phyloP scores from a whole-genome alignment of 2,797 vertebrate genomes.

The Ibycter americanus region DNA sequence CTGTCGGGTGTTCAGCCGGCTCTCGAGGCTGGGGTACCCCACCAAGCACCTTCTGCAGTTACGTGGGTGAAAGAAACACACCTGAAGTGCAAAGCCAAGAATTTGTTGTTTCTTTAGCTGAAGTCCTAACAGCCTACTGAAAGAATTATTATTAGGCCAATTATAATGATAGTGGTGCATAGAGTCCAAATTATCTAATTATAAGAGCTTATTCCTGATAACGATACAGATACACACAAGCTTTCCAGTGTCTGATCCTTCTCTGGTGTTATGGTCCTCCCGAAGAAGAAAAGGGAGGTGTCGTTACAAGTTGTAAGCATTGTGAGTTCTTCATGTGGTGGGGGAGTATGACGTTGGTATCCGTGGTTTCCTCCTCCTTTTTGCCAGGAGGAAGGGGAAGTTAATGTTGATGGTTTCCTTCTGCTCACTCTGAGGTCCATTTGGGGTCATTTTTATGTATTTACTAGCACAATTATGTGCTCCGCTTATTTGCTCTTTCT shows the following conservation, averaged over 20 bases:
- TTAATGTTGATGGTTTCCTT: neutral
- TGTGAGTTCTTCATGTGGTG: neutral
- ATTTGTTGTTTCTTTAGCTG: neutral
- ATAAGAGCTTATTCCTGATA: neutral
- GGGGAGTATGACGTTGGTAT: neutral
- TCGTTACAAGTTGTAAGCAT: neutral
- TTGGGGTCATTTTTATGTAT: neutral
- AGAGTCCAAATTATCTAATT: neutral
- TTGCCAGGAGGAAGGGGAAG: neutral
- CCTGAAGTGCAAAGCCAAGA: neutral
- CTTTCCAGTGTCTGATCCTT: neutral
- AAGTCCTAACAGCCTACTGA: neutral
- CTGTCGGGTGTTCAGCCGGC: accelerated
- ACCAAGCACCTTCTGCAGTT: neutral
- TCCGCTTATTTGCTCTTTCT: neutral
- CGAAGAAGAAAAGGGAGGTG: neutral
- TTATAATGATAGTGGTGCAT: neutral
- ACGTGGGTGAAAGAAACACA: accelerated
- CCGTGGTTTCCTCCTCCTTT: neutral
- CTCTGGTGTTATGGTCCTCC: neutral
- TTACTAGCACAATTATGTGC: neutral
- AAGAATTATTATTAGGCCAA: neutral
- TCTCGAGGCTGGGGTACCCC: accelerated
- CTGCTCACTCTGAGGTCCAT: neutral
- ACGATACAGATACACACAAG: neutral